Evolutionary conservation across 2,888 invertebrate species (phyloP).

Genomic region (Agonum fuliginosum): DNA sequence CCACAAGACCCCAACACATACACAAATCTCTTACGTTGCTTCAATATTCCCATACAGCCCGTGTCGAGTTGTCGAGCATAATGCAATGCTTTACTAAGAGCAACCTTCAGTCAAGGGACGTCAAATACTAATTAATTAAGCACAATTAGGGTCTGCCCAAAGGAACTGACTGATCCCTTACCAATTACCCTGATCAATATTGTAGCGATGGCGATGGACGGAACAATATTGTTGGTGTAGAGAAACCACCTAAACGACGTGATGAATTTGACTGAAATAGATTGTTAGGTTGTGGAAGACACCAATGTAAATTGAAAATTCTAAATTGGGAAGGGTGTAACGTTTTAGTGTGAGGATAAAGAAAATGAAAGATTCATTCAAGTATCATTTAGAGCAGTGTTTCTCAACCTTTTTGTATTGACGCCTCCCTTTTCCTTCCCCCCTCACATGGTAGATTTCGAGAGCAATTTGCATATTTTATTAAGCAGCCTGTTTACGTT

Average conservation of each 20-base stretch:
- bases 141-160: conserved; percentile 60
- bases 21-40: too few relatives aligned
- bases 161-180: conserved; percentile 47
- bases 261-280: neutral
- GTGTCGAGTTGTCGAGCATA: neutral
- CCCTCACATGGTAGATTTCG: too few relatives aligned
- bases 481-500: too few relatives aligned
- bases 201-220: conserved; percentile 15
- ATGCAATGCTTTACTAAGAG: conserved; percentile 39
- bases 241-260: neutral
- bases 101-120: conserved; percentile 55
- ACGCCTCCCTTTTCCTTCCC: too few relatives aligned
- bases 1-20: neutral
- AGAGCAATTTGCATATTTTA: too few relatives aligned
- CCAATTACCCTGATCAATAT: conserved; percentile 57
- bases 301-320: too few relatives aligned
- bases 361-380: too few relatives aligned
- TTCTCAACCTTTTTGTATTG: too few relatives aligned
- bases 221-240: conserved; percentile 17
- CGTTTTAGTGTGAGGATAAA: too few relatives aligned
- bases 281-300: too few relatives aligned
- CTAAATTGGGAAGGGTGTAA: too few relatives aligned
- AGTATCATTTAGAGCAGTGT: too few relatives aligned
- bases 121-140: conserved; percentile 63
- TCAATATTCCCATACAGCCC: neutral